These are phyloP conservation scores for Chrysochloris asiatica DNA, from an alignment of 2,113 vertebrate genomes.

Conservation along the genomic window DNA sequence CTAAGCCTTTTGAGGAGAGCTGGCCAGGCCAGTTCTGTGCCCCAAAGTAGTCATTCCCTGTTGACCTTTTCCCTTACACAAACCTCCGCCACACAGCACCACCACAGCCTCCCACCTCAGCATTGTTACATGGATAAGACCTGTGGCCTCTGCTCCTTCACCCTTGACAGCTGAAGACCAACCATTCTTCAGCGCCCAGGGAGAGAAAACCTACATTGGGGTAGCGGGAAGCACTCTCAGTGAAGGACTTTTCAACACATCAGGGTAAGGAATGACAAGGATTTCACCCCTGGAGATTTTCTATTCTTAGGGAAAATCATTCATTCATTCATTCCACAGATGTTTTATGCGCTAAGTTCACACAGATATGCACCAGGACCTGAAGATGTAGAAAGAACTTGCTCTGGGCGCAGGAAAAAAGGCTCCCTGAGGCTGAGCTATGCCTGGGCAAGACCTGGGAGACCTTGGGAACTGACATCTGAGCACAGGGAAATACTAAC, in stretches of 20 bases:
- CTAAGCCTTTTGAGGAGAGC: too few relatives aligned
- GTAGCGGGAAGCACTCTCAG: rapidly evolving
- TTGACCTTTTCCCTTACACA: neutral
- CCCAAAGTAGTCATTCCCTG: too few relatives aligned
- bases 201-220: too few relatives aligned
- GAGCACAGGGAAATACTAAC: neutral
- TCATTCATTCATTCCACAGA: too few relatives aligned
- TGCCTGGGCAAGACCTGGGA: neutral
- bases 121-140: too few relatives aligned
- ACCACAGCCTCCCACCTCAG: too few relatives aligned
- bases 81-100: neutral
- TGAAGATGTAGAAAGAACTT: neutral
- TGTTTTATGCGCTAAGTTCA: too few relatives aligned
- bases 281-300: too few relatives aligned
- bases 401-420: neutral
- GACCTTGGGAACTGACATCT: rapidly evolving
- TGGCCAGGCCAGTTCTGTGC: neutral
- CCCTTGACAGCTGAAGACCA: neutral
- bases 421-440: rapidly evolving
- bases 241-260: neutral
- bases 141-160: neutral
- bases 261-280: rapidly evolving
- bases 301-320: neutral
- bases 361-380: neutral
- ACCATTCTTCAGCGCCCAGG: neutral